phyloP scores from a whole-genome alignment of 23 tunicate species.

The Ascidia mentula region DNA sequence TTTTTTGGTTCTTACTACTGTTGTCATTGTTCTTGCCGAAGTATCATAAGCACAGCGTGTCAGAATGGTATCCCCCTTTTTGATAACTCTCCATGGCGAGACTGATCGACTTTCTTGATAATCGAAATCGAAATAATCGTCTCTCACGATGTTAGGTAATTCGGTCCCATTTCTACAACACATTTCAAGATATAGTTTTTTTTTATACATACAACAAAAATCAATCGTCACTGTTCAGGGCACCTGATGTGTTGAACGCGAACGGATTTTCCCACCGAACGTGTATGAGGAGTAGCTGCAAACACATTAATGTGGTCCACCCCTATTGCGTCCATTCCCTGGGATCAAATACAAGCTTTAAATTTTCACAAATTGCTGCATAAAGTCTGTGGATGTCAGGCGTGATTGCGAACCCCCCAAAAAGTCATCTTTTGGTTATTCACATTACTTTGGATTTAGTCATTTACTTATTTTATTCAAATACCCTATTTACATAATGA shows the following conservation, averaged over 20 bases:
- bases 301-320: slow-evolving; percentile 26
- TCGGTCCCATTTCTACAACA: slow-evolving; percentile 58
- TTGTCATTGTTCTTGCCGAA: neutral
- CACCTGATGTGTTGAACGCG: slow-evolving; percentile 53
- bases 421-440: too few relatives aligned
- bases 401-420: too few relatives aligned
- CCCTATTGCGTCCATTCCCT: slow-evolving; percentile 40
- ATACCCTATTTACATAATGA: too few relatives aligned
- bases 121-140: slow-evolving; percentile 54
- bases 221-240: too few relatives aligned
- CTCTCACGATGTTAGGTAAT: slow-evolving; percentile 24
- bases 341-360: too few relatives aligned
- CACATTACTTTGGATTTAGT: too few relatives aligned
- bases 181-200: too few relatives aligned
- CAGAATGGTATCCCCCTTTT: slow-evolving; percentile 32
- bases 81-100: neutral
- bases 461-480: too few relatives aligned
- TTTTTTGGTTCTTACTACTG: neutral
- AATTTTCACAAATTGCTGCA: too few relatives aligned
- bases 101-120: slow-evolving; percentile 46
- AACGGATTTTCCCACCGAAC: slow-evolving; percentile 40
- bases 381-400: too few relatives aligned
- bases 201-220: too few relatives aligned
- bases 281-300: slow-evolving; percentile 40
- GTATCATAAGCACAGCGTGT: slow-evolving; percentile 38